These are phyloP conservation scores for Ochlodes sylvanus DNA, from an alignment of 2,888 invertebrate genomes.

Conservation along the genomic window DNA sequence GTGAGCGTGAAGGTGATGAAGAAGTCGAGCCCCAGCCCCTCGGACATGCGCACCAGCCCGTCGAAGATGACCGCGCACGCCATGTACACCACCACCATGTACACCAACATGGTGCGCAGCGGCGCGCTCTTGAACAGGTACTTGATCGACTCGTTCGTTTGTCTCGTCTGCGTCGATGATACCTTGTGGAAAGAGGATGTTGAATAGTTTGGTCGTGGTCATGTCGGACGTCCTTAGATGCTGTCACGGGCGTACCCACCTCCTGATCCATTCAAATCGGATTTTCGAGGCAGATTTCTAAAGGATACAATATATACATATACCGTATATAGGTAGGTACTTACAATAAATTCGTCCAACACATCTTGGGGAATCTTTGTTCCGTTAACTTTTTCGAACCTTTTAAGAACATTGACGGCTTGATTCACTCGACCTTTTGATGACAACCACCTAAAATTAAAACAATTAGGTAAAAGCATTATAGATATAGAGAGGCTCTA, in stretches of 20 bases:
- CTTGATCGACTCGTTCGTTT: slow-evolving; percentile 60
- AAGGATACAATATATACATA: too few species aligned
- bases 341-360: slow-evolving; percentile 78
- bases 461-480: too few species aligned
- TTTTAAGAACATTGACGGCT: slow-evolving; percentile 69
- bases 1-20: slow-evolving; percentile 77
- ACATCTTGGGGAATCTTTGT: slow-evolving; percentile 75
- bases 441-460: slow-evolving; percentile 64
- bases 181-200: slow-evolving; percentile 59
- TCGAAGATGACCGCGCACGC: slow-evolving; percentile 74
- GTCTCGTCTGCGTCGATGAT: slow-evolving; percentile 61
- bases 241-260: too few species aligned
- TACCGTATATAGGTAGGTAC: slow-evolving; percentile 39
- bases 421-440: slow-evolving; percentile 70
- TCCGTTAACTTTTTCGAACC: slow-evolving; percentile 73
- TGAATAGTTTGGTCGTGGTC: background rate
- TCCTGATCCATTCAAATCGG: too few species aligned
- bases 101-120: slow-evolving; percentile 60
- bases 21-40: slow-evolving; percentile 74
- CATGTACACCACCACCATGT: slow-evolving; percentile 72
- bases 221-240: too few species aligned
- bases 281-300: too few species aligned
- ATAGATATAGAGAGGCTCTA: too few species aligned
- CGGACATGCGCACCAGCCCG: slow-evolving; percentile 76
- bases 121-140: slow-evolving; percentile 61